Percentiles rank a stretch among this genome's conserved stretches.
phyloP scores from a whole-genome alignment of 2,113 vertebrate species.

The Cyphomyrus discorhynchus region DNA sequence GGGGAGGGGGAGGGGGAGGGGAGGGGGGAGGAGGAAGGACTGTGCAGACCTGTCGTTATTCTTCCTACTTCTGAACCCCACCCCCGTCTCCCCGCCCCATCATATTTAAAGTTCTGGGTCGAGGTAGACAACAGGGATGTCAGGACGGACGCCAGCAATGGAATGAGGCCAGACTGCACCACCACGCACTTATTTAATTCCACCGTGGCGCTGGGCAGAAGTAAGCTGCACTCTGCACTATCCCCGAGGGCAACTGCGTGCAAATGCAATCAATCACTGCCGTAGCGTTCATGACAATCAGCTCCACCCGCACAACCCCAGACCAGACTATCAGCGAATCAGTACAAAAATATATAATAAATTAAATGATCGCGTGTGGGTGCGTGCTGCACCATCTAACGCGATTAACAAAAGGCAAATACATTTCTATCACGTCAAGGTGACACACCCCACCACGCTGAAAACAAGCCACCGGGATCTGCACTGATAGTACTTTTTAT shows the following conservation, averaged over 20 bases:
- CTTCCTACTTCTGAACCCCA: neutral
- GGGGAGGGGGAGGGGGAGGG: no score
- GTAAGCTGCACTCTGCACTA: neutral
- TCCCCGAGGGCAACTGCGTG: neutral
- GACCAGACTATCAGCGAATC: neutral
- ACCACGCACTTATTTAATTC: neutral
- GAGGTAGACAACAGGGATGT: neutral
- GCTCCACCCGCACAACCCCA: neutral
- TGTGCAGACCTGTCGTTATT: neutral
- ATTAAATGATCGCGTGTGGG: neutral
- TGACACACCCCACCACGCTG: neutral
- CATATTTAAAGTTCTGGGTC: neutral
- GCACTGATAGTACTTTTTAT: neutral
- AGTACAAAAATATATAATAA: neutral
- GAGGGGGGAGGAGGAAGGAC: no score
- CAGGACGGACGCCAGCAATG: neutral
- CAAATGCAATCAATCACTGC: neutral
- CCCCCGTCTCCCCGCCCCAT: neutral
- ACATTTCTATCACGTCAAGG: neutral
- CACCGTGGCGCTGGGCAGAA: neutral
- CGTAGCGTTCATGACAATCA: neutral
- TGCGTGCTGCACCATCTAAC: neutral
- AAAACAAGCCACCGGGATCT: neutral
- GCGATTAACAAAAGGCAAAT: neutral
- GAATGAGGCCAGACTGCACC: conserved; percentile 6